Percentiles rank a stretch among this genome's conserved stretches.
These are phyloP conservation scores for Pyrgilauda ruficollis DNA, from an alignment of 2,113 vertebrate genomes.

Conservation along the genomic window DNA sequence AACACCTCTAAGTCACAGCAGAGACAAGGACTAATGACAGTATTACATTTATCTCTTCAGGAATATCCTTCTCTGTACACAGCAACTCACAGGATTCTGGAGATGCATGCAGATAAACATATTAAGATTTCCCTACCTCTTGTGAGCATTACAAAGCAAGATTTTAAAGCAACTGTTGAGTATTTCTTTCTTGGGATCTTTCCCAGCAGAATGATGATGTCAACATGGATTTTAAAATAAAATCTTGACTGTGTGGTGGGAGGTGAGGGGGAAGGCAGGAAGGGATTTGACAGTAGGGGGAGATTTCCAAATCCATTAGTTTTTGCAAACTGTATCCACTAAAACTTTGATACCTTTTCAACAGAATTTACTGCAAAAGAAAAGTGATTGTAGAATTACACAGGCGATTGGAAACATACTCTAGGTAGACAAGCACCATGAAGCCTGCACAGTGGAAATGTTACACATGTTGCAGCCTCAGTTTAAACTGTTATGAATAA, in stretches of 20 bases:
- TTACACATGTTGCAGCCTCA: neutral
- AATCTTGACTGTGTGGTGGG: neutral
- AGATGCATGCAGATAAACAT: neutral
- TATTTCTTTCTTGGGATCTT: neutral
- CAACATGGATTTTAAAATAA: neutral
- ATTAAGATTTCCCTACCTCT: neutral
- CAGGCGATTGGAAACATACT: neutral
- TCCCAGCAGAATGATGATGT: neutral
- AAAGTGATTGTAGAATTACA: neutral
- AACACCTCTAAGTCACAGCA: neutral
- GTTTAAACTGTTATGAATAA: neutral
- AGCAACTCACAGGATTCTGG: neutral
- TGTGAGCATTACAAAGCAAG: neutral
- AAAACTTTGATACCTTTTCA: neutral
- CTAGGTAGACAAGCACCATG: neutral
- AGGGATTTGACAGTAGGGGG: neutral
- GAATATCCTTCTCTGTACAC: slow-evolving; percentile 2
- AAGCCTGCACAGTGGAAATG: neutral
- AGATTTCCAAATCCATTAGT: neutral
- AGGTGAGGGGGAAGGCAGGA: neutral
- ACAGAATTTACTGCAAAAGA: neutral
- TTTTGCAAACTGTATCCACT: neutral
- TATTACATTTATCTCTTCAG: slow-evolving; percentile 38
- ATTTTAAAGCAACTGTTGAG: neutral
- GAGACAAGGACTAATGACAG: slow-evolving; percentile 63